Conservation (phyloP, 2,888 invertebrate genomes). For the Cyclophora punctaria region DNA sequence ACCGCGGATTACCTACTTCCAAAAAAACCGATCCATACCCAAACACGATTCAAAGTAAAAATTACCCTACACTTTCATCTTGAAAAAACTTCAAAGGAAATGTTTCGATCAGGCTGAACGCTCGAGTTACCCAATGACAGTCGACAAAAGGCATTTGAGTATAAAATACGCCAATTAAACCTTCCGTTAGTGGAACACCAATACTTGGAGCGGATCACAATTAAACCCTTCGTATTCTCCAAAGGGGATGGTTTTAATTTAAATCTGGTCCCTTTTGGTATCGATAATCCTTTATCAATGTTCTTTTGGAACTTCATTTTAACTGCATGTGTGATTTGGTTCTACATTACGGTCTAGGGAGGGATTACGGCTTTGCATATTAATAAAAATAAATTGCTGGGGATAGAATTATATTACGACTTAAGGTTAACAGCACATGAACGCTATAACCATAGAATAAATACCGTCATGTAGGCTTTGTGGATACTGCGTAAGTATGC, state of each 20-base stretch:
- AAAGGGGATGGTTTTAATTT: constrained; percentile 62
- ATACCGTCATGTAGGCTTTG: too few relatives aligned
- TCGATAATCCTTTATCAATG: constrained; percentile 20
- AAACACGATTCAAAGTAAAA: constrained; percentile 15
- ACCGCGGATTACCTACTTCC: background rate
- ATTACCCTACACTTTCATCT: constrained; percentile 27
- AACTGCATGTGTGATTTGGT: too few relatives aligned
- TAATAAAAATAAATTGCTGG: too few relatives aligned
- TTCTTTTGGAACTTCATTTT: too few relatives aligned
- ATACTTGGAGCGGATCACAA: constrained; percentile 55
- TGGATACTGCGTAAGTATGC: too few relatives aligned
- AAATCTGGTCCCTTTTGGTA: constrained; percentile 42
- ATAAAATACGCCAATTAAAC: constrained; percentile 50
- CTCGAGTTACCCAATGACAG: constrained; percentile 47
- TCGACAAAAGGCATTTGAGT: constrained; percentile 56
- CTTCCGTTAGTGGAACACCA: constrained; percentile 44
- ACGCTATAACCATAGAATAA: too few relatives aligned
- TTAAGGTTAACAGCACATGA: too few relatives aligned
- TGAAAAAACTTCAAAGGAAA: constrained; percentile 41
- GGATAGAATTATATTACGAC: too few relatives aligned
- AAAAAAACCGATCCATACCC: constrained; percentile 1
- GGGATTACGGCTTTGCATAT: too few relatives aligned
- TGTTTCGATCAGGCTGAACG: constrained; percentile 37
- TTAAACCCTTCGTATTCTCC: constrained; percentile 57
- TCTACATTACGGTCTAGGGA: too few relatives aligned